phyloP scores from a whole-genome alignment of 2,113 vertebrate species.

The Sebastes schlegelii region DNA sequence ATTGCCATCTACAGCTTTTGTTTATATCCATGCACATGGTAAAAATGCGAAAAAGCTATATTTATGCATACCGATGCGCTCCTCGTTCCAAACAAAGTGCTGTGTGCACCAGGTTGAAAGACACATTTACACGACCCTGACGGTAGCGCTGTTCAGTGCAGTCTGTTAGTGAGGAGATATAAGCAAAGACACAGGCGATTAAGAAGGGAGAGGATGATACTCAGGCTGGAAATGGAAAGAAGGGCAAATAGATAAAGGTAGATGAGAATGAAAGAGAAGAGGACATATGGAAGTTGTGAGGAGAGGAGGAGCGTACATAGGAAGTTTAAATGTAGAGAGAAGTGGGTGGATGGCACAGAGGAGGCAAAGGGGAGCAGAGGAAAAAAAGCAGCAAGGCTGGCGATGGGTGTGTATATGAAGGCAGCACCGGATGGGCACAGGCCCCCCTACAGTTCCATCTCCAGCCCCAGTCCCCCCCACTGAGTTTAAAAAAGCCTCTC shows the following conservation, averaged over 20 bases:
- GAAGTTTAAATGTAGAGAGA: constrained; percentile 4
- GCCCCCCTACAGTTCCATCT: constrained; percentile 47
- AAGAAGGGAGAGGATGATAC: not conserved
- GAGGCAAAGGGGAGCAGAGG: constrained; percentile 9
- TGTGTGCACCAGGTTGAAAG: not conserved
- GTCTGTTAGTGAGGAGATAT: not conserved
- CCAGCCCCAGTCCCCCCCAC: constrained; percentile 5
- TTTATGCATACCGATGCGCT: constrained; percentile 11
- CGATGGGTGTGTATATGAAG: constrained; percentile 16
- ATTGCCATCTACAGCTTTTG: not conserved
- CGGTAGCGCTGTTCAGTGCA: not conserved
- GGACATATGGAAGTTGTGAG: not conserved
- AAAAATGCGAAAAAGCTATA: constrained; percentile 7
- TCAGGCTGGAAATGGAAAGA: not conserved
- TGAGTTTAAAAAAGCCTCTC: constrained; percentile 39
- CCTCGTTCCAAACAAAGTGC: not conserved
- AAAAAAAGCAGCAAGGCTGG: constrained; percentile 5
- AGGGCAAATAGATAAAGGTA: not conserved
- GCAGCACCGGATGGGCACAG: constrained; percentile 34
- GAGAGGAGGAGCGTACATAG: not conserved
- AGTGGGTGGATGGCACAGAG: not conserved
- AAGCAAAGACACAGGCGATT: not conserved
- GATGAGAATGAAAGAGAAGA: constrained; percentile 7
- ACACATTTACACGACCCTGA: not conserved
- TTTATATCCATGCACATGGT: constrained; percentile 1